A percentile compares a stretch with the other conserved stretches of the same genome.
Conservation (phyloP, 2,888 invertebrate genomes). For the Cantharis lateralis region DNA sequence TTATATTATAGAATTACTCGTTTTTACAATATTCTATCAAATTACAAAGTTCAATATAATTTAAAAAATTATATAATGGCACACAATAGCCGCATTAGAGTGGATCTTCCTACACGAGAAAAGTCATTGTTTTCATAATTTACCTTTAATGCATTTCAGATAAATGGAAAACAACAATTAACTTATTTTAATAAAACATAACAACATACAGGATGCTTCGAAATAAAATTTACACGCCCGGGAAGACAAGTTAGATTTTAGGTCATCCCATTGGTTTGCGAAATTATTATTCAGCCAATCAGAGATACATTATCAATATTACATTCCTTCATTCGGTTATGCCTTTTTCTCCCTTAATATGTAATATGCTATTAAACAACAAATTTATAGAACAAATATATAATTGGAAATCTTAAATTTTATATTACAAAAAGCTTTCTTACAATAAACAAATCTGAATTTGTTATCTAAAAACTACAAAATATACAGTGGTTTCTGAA, state of each 20-base stretch:
- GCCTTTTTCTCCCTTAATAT: no score
- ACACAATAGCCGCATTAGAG: neutral
- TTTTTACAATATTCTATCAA: neutral
- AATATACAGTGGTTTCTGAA: neutral
- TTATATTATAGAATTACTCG: no score
- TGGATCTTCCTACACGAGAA: neutral
- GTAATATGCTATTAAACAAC: no score
- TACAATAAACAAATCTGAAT: no score
- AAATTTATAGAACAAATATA: neutral
- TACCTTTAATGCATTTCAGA: neutral
- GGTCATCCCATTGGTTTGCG: no score
- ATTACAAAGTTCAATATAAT: neutral
- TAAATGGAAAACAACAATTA: neutral
- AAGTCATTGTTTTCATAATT: neutral
- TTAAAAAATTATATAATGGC: neutral
- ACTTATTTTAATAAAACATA: no score
- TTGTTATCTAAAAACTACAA: neutral
- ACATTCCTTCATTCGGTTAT: no score
- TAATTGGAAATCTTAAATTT: neutral
- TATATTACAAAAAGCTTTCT: neutral
- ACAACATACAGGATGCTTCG: neutral
- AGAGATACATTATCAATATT: no score
- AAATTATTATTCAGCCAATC: no score
- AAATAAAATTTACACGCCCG: neutral
- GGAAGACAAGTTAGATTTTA: no score